Evolutionary conservation across 2,113 vertebrate species (phyloP), one percentile per base, ranked within the genome.

Genomic region (Mola mola): DNA sequence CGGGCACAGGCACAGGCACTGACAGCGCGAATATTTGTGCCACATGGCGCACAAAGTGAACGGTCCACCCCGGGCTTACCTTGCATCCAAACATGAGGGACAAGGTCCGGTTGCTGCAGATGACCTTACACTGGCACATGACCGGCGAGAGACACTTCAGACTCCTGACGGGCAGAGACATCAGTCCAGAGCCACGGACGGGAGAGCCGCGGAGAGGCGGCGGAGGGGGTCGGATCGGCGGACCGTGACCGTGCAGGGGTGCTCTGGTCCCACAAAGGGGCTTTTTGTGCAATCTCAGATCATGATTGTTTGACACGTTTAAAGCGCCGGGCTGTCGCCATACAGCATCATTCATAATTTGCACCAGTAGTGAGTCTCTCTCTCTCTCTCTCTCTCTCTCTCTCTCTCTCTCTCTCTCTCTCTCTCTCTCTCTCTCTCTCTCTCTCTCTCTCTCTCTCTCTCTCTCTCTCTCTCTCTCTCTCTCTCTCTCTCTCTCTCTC

Each of bases 31-130:
- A 8, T 24, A 20, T 25, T 44, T 17, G 44, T 16, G 2, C 8
- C 12, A 22, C 22, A 31, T 25, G 8, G 38, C 16, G 19, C 2
- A 1, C n/a, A 16, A 33, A 40, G 11, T 19, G 25, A 25, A 12
- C 21, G 8, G 9, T 38, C 31, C 52, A 51, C 13, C 7, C 2
- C 12, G 3, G 47, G 36, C 46, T 31, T 81, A 94, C 93, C 93
- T 94, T 93, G 75, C 93, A 94, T n/a, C 93, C 93, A 87, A 94
- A 93, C 92, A 94, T 93, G 46, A 94, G 92, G 5, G 93, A 94
- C 7, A 94, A 89, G 12, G 93, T 93, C 75, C 92, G 92, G 82
- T 93, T 92, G 89, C 92, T 93, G 88, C 93, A 94, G 81, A 93
- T 90, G 81, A 94, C 81, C 85, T 94, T 93, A 91, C 93, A 93